Conservation (phyloP, 1,140 invertebrate species). For the Polyergus mexicanus region DNA sequence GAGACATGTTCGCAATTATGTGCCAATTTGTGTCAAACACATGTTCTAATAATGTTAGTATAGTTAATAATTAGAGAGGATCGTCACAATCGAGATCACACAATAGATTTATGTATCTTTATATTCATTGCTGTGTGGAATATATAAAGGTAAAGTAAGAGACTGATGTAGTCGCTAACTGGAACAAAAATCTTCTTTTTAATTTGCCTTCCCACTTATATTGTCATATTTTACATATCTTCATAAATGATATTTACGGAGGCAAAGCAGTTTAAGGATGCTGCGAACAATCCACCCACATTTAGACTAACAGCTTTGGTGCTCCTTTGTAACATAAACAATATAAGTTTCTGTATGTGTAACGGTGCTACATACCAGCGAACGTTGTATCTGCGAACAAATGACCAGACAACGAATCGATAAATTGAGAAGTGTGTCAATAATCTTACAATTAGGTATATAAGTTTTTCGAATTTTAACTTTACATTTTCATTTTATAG, state of each 20-base stretch:
- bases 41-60: too few species aligned
- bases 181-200: background rate
- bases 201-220: background rate
- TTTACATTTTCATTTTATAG: too few species aligned
- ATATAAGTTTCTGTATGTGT: background rate
- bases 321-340: background rate
- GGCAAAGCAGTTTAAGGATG: background rate
- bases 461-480: too few species aligned
- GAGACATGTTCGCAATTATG: too few species aligned
- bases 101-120: too few species aligned
- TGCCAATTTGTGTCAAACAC: too few species aligned
- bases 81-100: too few species aligned
- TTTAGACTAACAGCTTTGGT: background rate
- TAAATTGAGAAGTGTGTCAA: background rate
- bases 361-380: background rate
- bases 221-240: background rate
- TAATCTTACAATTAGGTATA: background rate
- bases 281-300: background rate
- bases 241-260: background rate
- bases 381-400: background rate
- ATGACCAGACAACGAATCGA: background rate
- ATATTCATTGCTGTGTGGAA: background rate
- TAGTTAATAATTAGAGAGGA: too few species aligned
- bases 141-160: background rate
- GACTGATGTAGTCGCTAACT: background rate